Evolutionary conservation across 2,888 invertebrate genomes (phyloP), one percentile per base, ranked within the genome.

Genomic region (Theodoxus fluviatilis): DNA sequence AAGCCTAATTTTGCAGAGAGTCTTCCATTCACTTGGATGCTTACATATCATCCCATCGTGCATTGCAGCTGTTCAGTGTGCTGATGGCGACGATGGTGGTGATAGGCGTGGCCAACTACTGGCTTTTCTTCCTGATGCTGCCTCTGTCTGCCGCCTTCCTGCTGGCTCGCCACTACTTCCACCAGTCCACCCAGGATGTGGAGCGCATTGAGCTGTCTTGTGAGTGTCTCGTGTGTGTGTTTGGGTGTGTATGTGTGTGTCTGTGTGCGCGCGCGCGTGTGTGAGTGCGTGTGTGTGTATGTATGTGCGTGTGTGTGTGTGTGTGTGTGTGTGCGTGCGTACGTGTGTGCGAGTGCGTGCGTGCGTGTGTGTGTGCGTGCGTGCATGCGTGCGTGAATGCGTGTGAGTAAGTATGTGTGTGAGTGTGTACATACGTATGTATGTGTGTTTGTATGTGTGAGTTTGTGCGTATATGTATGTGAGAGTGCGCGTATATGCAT

Each of bases 111-210:
- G 71, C 75, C 47, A 79, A 79, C 73, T 79, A 77, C 71, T 81
- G 80, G 81, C 71, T 81, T 25, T 75, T 78, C 59, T 70, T 81
- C 28, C 31, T 79, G 43, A 73, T 79, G 28, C 25, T 80, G n/a
- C 80, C 81, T 25, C 63, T 79, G n/a, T n/a, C 72, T 25, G 28
- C 73, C 55, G 61, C 76, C n/a, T 77, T 81, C 63, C 12, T 78
- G 25, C 70, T 71, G 64, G 74, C 74, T 6, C 68, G 79, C 25
- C 67, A 73, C 31, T 75, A 78, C 47, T 80, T 77, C 71, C 73
- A 78, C n/a, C 67, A 71, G 31, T 75, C 80, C 7, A 79, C 80
- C 55, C 73, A 76, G 43, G 78, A 80, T 70, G 74, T 81, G 9
- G 75, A 77, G 37, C 71, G 71, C 12, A 72, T 81, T n/a, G 80